Conservation (phyloP, 2,797 vertebrate genomes). For the Merluccius polli region DNA sequence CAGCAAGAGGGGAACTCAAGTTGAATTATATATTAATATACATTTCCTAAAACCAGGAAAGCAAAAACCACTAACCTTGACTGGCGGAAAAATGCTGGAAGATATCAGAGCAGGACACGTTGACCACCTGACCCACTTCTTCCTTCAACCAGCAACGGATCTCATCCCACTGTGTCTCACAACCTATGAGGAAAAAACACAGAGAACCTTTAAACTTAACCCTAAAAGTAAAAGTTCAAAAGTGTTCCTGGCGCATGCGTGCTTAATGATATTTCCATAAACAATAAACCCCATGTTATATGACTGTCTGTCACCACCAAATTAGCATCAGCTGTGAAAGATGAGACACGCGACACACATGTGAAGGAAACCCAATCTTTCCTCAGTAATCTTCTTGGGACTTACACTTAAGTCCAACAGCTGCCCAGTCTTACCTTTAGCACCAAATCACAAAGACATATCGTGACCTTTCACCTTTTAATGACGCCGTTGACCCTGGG, state of each 20-base stretch:
- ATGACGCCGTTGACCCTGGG: too few relatives aligned
- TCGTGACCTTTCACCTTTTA: too few relatives aligned
- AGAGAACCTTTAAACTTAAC: not conserved
- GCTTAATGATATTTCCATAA: conserved; percentile 3
- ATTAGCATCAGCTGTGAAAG: too few relatives aligned
- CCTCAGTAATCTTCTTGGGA: too few relatives aligned
- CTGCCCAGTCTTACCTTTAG: too few relatives aligned
- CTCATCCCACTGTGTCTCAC: conserved; percentile 80
- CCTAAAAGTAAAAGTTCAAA: not conserved
- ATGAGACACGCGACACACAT: too few relatives aligned
- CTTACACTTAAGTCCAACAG: too few relatives aligned
- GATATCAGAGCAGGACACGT: conserved; percentile 76
- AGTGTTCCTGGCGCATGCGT: not conserved
- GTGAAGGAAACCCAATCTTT: too few relatives aligned
- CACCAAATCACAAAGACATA: too few relatives aligned
- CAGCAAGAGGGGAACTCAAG: not conserved
- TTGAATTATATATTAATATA: not conserved
- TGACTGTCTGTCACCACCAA: conserved; percentile 14
- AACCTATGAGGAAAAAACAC: conserved; percentile 61
- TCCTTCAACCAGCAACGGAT: conserved; percentile 79
- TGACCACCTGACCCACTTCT: conserved; percentile 75
- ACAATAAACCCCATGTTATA: not conserved
- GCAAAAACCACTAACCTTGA: conserved; percentile 61
- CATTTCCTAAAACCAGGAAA: not conserved
- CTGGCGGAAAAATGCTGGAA: conserved; percentile 80